Evolutionary conservation across 2,113 vertebrate genomes (phyloP), one percentile per base, ranked within the genome.

Genomic region (Casuarius casuarius): DNA sequence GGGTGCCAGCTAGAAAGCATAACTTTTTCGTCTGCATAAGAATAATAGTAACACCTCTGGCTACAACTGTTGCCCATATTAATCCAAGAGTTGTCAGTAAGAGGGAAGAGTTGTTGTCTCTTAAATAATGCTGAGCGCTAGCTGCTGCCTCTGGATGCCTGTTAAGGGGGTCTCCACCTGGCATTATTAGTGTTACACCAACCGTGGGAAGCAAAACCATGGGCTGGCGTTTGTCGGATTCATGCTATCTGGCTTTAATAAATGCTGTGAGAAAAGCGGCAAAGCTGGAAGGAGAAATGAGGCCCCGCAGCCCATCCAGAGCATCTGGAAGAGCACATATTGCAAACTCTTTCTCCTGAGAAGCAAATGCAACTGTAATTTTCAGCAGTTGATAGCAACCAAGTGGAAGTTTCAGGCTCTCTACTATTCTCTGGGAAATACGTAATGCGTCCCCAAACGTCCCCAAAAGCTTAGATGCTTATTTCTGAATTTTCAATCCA

Each of bases 371-470:
- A 51, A 33, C 38, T 71, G 67, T 81, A 52, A 49, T 21, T 49
- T 0, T 0, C 35, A 42, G 35, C 15, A 54, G 40, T 56, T 56
- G 35, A 56, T 40, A 51, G 52, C 35, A 48, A 80, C 9, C 4
- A 20, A 77, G n/a, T 17, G n/a, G 42, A 67, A 40, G 4, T 17
- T 9, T 49, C 54, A 71, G 16, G 40, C 48, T 63, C 12, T 18
- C 1, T 31, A 59, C 29, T 33, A 59, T 19, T 59, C 56, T 59
- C 56, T 59, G 56, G 56, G 56, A 59, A 33, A 59, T 19, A 59
- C 5, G 33, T 17, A 59, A 33, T 33, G 19, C 5, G 19, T 19
- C 17, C 29, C 56, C 56, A 33, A 59, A 33, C 31, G 31, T 29
- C 5, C 9, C 6, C 56, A 59, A 59, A 17, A 17, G 44, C 44